phyloP scores from a whole-genome alignment of 23 tunicate genomes.

The Ciona savignyi region DNA sequence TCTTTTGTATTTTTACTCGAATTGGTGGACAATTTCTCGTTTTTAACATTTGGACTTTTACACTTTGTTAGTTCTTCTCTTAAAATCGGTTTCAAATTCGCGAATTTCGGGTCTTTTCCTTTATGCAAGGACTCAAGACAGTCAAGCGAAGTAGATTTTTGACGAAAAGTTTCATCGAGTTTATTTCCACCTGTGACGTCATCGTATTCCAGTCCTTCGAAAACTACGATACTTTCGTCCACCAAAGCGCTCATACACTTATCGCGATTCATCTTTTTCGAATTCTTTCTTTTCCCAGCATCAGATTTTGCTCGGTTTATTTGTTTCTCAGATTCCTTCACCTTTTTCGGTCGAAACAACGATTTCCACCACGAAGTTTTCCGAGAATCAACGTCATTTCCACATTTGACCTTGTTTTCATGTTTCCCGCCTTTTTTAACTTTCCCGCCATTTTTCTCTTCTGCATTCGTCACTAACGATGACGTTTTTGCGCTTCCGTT shows the following conservation, averaged over 20 bases:
- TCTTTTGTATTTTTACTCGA: neutral
- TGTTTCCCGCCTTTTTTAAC: neutral
- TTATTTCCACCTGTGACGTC: neutral
- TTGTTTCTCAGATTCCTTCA: neutral
- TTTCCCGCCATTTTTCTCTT: neutral
- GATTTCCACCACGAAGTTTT: slow-evolving; percentile 21
- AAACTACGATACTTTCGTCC: slow-evolving; percentile 15
- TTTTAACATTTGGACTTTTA: neutral
- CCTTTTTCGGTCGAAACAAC: slow-evolving; percentile 1
- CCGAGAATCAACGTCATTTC: neutral
- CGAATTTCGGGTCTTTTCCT: slow-evolving; percentile 1
- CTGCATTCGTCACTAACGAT: neutral
- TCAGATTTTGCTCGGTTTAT: slow-evolving; percentile 6
- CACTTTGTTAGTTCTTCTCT: neutral
- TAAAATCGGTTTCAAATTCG: neutral
- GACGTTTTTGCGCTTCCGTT: no score
- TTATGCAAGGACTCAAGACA: neutral
- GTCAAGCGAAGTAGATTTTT: slow-evolving; percentile 13
- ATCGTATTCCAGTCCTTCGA: neutral
- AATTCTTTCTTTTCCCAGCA: neutral
- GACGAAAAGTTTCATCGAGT: neutral
- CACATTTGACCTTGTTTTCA: neutral
- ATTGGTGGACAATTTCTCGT: neutral
- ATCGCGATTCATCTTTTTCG: neutral
- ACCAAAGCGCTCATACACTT: neutral